Base-by-base conservation (phyloP, 2,113 vertebrate genomes). In the Romanogobio albipinnatus region DNA sequence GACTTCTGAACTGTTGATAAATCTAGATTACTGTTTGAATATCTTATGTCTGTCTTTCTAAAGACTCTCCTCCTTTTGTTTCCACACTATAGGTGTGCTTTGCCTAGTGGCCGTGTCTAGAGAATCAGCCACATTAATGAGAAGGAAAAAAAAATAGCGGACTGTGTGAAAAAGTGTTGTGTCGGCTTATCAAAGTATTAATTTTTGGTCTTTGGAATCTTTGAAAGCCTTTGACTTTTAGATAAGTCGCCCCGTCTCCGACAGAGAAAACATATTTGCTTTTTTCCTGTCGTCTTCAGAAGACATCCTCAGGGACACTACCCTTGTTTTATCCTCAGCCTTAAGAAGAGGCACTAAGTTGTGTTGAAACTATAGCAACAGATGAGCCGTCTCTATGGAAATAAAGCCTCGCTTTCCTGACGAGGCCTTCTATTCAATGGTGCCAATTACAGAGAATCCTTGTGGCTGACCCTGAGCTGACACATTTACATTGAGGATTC, bases 321-420 rank as follows among this genome's bases (percentile, higher is more conserved):
- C 45, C 19, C 1, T 1, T 59, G 29, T 43, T 73, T 36, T 84
- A 45, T 47, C 39, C 68, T 64, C 74, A 56, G 64, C 59, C 47
- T 77, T 83, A 75, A 47, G 73, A 76, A 15, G 14, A 62, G 43
- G 71, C 85, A 58, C 59, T 68, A 59, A 86, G 36, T 64, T n/a
- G 39, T 66, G 76, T 64, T 73, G 84, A 86, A 82, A 84, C 88
- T 89, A 82, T 89, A 87, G 86, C 86, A 87, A 86, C 86, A 87
- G 82, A 86, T 87, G 83, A 85, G 78, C 39, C 43, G 78, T 89
- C 87, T 86, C 86, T 86, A 79, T 87, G 88, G 86, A 86, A 86
- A 86, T 87, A 86, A 81, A 85, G 82, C 71, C 47, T 33, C 6
- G 10, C 36, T 68, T 82, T 58, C 83, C 64, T 84, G 84, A 83